Evolutionary conservation across 2,797 vertebrate species (phyloP).

Genomic region (Dallia pectoralis): DNA sequence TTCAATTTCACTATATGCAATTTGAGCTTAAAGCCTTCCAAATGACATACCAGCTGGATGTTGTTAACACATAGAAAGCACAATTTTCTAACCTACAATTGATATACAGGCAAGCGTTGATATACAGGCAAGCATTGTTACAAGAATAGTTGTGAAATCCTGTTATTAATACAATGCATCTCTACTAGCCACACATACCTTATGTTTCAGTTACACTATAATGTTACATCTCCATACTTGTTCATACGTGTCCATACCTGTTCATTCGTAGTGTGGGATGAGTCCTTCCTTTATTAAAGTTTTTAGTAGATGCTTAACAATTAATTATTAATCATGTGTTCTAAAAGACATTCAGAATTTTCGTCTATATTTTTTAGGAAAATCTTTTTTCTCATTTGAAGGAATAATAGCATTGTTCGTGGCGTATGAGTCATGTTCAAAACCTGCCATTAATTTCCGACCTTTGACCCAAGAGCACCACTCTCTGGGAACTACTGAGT

Average conservation of each 20-base stretch:
- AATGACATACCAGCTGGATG: slow-evolving; percentile 8
- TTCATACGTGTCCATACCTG: background rate
- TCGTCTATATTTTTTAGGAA: background rate
- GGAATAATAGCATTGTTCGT: slow-evolving; percentile 34
- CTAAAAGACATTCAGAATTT: background rate
- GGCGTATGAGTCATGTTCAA: background rate
- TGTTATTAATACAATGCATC: background rate
- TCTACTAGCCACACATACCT: background rate
- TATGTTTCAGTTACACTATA: background rate
- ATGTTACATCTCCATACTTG: background rate
- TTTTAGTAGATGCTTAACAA: background rate
- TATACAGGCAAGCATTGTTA: background rate
- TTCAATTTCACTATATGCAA: background rate
- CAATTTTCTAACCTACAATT: slow-evolving; percentile 20
- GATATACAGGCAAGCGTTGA: background rate
- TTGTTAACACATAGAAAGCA: slow-evolving; percentile 22
- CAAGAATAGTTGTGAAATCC: slow-evolving; percentile 5
- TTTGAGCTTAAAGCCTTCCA: slow-evolving; percentile 7
- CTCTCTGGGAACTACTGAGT: slow-evolving; percentile 29
- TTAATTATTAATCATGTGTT: background rate
- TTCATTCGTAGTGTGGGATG: background rate
- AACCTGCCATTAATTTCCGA: slow-evolving; percentile 27
- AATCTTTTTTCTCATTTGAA: slow-evolving; percentile 14
- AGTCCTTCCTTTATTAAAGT: background rate
- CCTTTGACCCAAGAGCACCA: slow-evolving; percentile 55